Conservation (phyloP, 1,140 invertebrate genomes). For the Limonius californicus region DNA sequence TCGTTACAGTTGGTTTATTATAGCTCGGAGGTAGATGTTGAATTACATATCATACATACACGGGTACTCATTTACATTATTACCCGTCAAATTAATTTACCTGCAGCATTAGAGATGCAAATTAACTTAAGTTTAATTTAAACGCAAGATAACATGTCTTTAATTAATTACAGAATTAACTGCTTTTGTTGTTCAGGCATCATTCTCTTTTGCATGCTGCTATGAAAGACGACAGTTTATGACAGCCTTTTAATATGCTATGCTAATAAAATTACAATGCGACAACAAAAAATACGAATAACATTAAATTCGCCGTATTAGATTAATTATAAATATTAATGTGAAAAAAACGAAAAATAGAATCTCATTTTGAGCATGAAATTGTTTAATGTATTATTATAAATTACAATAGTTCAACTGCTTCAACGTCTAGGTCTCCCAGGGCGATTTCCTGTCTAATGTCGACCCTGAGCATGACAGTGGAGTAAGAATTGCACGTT, state of each 20-base stretch:
- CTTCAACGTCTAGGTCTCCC: too few species aligned
- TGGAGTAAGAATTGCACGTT: neutral
- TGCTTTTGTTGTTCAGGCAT: slow-evolving; percentile 23
- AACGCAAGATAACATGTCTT: slow-evolving; percentile 39
- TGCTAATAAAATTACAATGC: too few species aligned
- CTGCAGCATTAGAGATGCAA: slow-evolving; percentile 40
- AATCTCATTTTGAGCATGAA: too few species aligned
- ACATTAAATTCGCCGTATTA: too few species aligned
- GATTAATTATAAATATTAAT: too few species aligned
- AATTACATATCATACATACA: slow-evolving; percentile 7
- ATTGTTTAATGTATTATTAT: too few species aligned
- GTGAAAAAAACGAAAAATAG: too few species aligned
- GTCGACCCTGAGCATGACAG: neutral
- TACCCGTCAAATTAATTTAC: slow-evolving; percentile 42
- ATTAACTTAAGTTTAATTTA: slow-evolving; percentile 40
- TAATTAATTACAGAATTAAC: slow-evolving; percentile 41
- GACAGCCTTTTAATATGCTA: neutral
- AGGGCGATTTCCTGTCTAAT: neutral
- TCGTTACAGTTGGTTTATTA: slow-evolving; percentile 13
- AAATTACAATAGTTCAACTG: too few species aligned
- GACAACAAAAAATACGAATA: too few species aligned
- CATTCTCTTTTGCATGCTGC: too few species aligned
- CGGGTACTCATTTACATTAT: slow-evolving; percentile 38
- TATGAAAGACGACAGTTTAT: neutral
- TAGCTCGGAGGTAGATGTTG: neutral